These are phyloP conservation scores for Conus ventricosus DNA, from an alignment of 1,140 invertebrate genomes.

Conservation along the genomic window DNA sequence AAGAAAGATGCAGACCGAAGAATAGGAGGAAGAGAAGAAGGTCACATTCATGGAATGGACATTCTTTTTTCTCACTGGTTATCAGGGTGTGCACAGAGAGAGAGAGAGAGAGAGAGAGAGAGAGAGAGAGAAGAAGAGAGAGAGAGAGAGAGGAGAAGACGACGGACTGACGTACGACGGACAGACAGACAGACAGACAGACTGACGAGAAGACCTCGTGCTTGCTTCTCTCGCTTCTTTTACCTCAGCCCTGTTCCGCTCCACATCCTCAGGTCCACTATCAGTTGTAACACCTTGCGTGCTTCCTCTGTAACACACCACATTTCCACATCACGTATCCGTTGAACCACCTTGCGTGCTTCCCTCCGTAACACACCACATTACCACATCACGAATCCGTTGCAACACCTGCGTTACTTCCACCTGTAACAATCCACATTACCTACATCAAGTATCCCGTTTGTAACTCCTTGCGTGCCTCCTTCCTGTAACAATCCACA, in stretches of 20 bases:
- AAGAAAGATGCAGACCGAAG: too few relatives aligned
- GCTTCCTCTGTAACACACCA: conserved; percentile 64
- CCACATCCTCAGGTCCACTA: conserved; percentile 66
- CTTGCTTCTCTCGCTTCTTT: conserved; percentile 39
- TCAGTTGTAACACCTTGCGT: conserved; percentile 68
- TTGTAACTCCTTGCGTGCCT: conserved; percentile 72
- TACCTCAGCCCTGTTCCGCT: conserved; percentile 60
- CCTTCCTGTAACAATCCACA: conserved; percentile 48
- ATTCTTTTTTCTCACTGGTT: too few relatives aligned
- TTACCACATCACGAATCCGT: too few relatives aligned
- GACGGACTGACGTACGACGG: neutral
- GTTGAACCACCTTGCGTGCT: too few relatives aligned
- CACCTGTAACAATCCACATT: conserved; percentile 41
- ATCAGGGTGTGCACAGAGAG: too few relatives aligned
- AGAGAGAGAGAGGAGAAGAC: neutral
- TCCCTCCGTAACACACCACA: too few relatives aligned
- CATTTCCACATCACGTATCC: too few relatives aligned
- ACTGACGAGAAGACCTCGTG: conserved; percentile 1
- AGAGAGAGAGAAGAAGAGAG: neutral
- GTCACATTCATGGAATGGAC: too few relatives aligned
- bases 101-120: too few relatives aligned
- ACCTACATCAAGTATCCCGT: too few relatives aligned
- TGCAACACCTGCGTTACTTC: conserved; percentile 72
- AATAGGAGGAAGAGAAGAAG: too few relatives aligned
- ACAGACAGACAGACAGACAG: neutral